Evolutionary conservation across 64 coral and sea anemone genomes (phyloP).

Genomic region (Porites lutea): DNA sequence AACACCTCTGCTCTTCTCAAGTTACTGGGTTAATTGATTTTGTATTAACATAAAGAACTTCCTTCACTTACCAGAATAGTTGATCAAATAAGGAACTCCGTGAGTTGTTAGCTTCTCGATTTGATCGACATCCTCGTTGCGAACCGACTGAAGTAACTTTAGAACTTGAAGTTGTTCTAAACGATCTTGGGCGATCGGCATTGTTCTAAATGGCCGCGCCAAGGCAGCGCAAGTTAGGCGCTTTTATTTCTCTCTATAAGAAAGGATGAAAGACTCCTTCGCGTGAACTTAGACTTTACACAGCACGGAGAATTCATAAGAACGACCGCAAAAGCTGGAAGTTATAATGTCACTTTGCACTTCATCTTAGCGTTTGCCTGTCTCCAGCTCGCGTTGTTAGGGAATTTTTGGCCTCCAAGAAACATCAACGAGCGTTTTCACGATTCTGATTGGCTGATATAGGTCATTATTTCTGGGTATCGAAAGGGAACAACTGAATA

Average conservation of each 20-base stretch:
- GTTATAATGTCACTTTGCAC: conserved; percentile 8
- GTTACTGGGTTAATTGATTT: no score
- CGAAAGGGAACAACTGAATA: no score
- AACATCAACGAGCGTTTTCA: no score
- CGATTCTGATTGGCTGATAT: background rate
- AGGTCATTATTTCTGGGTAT: background rate
- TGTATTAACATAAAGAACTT: background rate
- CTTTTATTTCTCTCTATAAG: background rate
- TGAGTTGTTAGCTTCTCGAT: conserved; percentile 92
- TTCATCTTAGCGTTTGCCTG: background rate
- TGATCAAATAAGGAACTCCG: conserved; percentile 93
- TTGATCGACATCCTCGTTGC: conserved; percentile 89
- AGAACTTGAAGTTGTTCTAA: conserved; percentile 95
- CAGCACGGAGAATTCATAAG: background rate
- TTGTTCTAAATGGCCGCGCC: conserved; percentile 16
- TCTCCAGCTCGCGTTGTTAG: conserved; percentile 22
- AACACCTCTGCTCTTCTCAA: no score
- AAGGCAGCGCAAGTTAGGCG: background rate
- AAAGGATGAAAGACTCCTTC: background rate
- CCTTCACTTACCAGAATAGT: conserved; percentile 82
- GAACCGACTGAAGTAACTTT: conserved; percentile 96
- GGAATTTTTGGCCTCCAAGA: background rate
- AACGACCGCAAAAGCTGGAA: background rate
- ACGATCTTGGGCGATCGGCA: conserved; percentile 85
- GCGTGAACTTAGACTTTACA: background rate